A percentile compares a stretch with the other conserved stretches of the same genome.
phyloP scores from a whole-genome alignment of 2,888 invertebrate species.

The Sylvicola cinctus region DNA sequence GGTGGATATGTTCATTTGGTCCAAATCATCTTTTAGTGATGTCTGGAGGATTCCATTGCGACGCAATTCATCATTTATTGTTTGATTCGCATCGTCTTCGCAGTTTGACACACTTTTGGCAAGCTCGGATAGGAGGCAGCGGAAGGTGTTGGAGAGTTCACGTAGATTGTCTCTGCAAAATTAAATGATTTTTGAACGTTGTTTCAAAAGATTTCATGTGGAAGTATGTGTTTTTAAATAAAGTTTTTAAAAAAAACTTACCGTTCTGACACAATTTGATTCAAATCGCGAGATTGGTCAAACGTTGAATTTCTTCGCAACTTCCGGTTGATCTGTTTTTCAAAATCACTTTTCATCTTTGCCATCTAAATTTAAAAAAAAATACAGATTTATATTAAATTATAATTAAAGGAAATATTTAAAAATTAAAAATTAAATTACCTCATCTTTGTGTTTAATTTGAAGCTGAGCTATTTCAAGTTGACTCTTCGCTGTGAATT shows the following conservation, averaged over 20 bases:
- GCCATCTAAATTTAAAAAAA: conserved; percentile 17
- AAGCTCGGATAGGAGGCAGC: conserved; percentile 43
- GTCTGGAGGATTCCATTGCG: conserved; percentile 5
- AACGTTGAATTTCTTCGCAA: conserved; percentile 23
- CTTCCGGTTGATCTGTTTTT: conserved; percentile 24
- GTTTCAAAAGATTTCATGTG: background rate
- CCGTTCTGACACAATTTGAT: conserved; percentile 19
- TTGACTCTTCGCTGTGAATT: conserved; percentile 46
- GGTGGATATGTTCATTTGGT: conserved; percentile 3
- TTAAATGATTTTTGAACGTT: background rate
- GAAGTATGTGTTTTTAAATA: background rate
- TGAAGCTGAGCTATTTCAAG: conserved; percentile 34
- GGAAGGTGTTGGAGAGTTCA: conserved; percentile 40
- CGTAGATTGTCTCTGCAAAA: conserved; percentile 38
- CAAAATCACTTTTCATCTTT: conserved; percentile 22
- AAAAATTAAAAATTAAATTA: conserved; percentile 16
- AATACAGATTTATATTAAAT: background rate
- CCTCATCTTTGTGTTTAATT: conserved; percentile 38
- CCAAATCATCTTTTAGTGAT: background rate
- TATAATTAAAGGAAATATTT: background rate
- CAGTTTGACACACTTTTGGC: conserved; percentile 53
- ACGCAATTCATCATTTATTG: conserved; percentile 37
- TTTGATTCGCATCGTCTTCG: conserved; percentile 60
- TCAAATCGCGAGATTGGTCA: conserved; percentile 21
- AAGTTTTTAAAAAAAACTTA: background rate